Base-by-base conservation (phyloP, 1,140 invertebrate genomes). In the Megalonaias nervosa region DNA sequence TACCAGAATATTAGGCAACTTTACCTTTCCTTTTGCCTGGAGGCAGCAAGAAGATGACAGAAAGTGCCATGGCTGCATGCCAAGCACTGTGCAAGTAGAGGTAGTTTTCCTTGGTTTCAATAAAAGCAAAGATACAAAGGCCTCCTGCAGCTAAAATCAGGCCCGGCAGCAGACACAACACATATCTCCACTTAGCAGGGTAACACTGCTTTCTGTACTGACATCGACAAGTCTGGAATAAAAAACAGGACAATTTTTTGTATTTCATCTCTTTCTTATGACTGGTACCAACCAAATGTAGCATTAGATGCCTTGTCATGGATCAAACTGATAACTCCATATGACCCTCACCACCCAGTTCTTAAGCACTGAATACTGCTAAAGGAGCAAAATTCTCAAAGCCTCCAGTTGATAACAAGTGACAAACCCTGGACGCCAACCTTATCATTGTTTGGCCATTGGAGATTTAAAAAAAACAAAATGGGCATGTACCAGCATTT, bases 1-100 rank as follows among this genome's bases (percentile, higher is more conserved):
- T 48, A 11, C 11, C 38, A 48, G 38, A 48, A 48, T 48, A 48
- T 48, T 48, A 9, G 11, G 38, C 38, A 48, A 48, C 16, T 67
- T 70, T 75, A 81, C 80, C 72, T 72, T 71, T 76, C 21, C 31
- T 26, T 16, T 74, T 65, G n/a, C 73, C 71, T 4, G 79, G 78
- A n/a, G 96, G 96, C 74, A 98, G 90, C 4, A 97, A 89, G 79
- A 97, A 94, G 38, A 96, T 92, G 17, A 97, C 94, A 74, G 94
- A 94, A 3, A 95, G 77, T 3, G 96, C 96, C 85, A 97, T 95
- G 58, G 69, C 77, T 14, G 85, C 76, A 89, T 98, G 97, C 97
- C 97, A 98, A 16, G 95, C 87, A 62, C 96, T 97, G 90, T 98
- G 97, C 1, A 97, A 93, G 84, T 96, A 95, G 85, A 95, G 84